Conservation (phyloP, 2,113 vertebrate species). For the Antechinus flavipes region DNA sequence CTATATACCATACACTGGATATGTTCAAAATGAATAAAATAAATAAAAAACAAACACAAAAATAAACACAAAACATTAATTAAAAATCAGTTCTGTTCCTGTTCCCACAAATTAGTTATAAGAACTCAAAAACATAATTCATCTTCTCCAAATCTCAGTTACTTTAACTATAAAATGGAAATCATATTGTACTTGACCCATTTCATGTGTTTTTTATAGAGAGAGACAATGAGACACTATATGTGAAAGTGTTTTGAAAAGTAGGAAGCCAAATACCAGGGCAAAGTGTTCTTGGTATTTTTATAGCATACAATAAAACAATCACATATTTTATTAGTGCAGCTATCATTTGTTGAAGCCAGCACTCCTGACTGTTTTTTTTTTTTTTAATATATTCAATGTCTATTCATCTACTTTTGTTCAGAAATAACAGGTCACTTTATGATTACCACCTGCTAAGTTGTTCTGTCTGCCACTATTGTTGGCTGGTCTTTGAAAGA, state of each 20-base stretch:
- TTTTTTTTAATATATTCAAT: background rate
- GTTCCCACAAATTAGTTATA: background rate
- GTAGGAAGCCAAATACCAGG: background rate
- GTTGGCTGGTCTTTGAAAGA: background rate
- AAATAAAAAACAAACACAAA: background rate
- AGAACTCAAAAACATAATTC: background rate
- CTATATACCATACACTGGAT: background rate
- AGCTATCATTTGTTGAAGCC: background rate
- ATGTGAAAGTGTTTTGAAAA: background rate
- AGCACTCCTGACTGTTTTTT: background rate
- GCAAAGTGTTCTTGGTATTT: background rate
- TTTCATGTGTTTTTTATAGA: background rate
- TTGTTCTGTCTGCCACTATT: background rate
- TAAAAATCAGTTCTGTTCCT: background rate
- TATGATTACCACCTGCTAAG: background rate
- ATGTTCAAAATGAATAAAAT: background rate
- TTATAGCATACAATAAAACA: background rate
- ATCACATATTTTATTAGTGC: background rate
- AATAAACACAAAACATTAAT: background rate
- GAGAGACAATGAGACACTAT: background rate
- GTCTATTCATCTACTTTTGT: background rate
- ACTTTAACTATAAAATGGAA: background rate
- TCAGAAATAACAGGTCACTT: slow-evolving; percentile 3
- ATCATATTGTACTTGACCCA: background rate
- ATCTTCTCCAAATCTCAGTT: background rate